These are phyloP conservation scores for Cryptus viduatorius DNA, from an alignment of 2,888 invertebrate genomes.

Conservation along the genomic window DNA sequence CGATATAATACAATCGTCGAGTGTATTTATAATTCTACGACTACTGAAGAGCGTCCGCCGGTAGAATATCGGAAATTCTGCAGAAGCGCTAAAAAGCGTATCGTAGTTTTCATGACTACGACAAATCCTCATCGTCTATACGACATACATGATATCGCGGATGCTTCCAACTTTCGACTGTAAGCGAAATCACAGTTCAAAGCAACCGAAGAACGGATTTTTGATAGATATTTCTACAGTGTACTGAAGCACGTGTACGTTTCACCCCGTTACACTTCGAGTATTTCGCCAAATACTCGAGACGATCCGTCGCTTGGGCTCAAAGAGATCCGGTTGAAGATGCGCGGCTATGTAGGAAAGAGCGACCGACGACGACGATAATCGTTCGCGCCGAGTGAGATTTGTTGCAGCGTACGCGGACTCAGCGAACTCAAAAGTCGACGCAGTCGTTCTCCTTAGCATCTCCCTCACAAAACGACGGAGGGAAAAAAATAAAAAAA, in stretches of 20 bases:
- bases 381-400: conserved; percentile 46
- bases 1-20: conserved; percentile 4
- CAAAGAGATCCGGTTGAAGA: conserved; percentile 47
- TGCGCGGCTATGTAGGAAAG: conserved; percentile 28
- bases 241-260: not conserved
- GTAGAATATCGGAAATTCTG: not conserved
- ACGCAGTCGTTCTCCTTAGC: conserved; percentile 39
- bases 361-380: conserved; percentile 42
- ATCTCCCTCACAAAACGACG: conserved; percentile 29
- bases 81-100: not conserved
- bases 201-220: not conserved
- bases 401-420: conserved; percentile 32
- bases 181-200: conserved; percentile 20
- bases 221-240: not conserved
- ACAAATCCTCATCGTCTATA: too few relatives aligned
- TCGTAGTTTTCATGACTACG: too few relatives aligned
- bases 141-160: not conserved
- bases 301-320: conserved; percentile 33
- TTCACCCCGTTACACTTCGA: not conserved
- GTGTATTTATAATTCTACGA: conserved; percentile 14
- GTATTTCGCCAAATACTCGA: conserved; percentile 33
- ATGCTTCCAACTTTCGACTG: not conserved
- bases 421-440: conserved; percentile 14
- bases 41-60: not conserved
- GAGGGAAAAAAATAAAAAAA: conserved; percentile 23